Evolutionary conservation across 2,113 vertebrate species (phyloP).

Genomic region (Cavia porcellus): DNA sequence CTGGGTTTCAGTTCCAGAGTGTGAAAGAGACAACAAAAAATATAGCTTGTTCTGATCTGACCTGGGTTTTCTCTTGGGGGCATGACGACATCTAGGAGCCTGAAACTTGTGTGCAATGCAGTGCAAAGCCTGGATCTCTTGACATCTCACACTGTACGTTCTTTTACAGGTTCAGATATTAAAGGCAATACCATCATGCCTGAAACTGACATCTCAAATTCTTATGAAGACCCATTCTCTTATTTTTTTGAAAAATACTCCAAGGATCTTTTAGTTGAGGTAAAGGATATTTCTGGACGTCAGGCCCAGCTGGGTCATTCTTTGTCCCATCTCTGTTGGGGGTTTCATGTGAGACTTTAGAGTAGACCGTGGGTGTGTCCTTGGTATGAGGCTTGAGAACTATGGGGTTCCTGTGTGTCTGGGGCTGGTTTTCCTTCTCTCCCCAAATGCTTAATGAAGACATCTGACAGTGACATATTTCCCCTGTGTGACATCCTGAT

Average conservation of each 20-base stretch:
- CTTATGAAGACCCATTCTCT: constrained; percentile 90
- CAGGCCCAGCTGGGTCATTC: background rate
- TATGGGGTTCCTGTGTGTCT: fast-evolving
- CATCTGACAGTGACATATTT: fast-evolving
- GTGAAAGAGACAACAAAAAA: background rate
- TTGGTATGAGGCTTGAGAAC: fast-evolving
- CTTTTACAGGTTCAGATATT: constrained; percentile 92
- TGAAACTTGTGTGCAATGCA: background rate
- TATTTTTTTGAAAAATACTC: constrained; percentile 97
- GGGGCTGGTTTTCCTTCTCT: background rate
- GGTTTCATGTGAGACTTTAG: background rate
- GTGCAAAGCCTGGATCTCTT: no score
- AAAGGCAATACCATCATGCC: constrained; percentile 93
- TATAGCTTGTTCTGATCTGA: background rate
- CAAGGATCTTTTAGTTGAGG: constrained; percentile 95
- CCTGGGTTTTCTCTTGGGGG: background rate
- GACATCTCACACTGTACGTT: background rate
- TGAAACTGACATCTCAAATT: constrained; percentile 87
- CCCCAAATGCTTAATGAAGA: no score
- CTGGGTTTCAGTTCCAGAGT: background rate
- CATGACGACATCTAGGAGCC: fast-evolving
- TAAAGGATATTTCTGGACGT: constrained; percentile 79
- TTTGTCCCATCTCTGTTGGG: background rate
- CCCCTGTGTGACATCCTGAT: background rate
- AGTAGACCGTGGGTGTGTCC: fast-evolving